These are phyloP conservation scores for Liasis olivaceus DNA, from an alignment of 2,797 vertebrate genomes.

Conservation along the genomic window DNA sequence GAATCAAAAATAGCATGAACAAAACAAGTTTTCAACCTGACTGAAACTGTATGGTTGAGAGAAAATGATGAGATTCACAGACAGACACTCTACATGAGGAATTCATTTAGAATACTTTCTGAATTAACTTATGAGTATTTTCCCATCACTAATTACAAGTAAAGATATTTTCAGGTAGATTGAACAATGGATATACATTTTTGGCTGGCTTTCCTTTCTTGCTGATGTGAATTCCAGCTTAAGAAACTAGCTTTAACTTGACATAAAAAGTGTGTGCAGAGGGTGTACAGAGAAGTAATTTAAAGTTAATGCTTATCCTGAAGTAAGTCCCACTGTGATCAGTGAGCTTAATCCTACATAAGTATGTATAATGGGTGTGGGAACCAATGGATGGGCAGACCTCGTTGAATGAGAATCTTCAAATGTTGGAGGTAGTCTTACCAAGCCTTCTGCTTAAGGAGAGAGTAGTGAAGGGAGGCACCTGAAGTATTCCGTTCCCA, in stretches of 20 bases:
- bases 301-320: neutral
- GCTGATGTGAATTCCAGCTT: neutral
- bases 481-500: neutral
- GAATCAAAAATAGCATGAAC: constrained; percentile 2
- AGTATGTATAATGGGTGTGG: too few relatives aligned
- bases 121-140: neutral
- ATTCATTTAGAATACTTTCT: neutral
- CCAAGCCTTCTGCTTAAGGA: neutral
- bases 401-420: too few relatives aligned
- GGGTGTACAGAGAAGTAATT: too few relatives aligned
- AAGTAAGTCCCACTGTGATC: neutral
- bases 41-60: neutral
- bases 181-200: neutral
- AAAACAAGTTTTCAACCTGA: neutral
- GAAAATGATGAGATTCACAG: constrained; percentile 1
- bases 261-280: too few relatives aligned
- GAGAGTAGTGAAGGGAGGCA: neutral
- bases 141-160: neutral
- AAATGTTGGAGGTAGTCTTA: too few relatives aligned
- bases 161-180: neutral
- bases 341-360: neutral
- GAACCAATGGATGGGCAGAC: too few relatives aligned
- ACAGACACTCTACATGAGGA: neutral
- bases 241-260: neutral
- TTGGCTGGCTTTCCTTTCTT: neutral